A percentile compares a stretch with the other conserved stretches of the same genome.
These are phyloP conservation scores for Carcharodon carcharias DNA, from an alignment of 2,797 vertebrate genomes.

Conservation along the genomic window DNA sequence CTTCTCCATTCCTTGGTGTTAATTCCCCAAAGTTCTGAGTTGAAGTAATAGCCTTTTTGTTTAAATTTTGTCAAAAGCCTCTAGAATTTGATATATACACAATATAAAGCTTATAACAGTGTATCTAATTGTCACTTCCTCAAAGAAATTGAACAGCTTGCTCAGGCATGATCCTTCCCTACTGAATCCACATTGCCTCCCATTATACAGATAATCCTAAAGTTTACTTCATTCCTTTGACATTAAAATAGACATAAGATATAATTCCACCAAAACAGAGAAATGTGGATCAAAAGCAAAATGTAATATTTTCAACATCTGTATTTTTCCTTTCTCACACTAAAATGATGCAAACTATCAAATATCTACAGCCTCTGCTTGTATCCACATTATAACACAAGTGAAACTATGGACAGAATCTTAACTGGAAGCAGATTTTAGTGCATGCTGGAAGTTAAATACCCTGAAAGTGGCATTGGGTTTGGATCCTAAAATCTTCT, in stretches of 20 bases:
- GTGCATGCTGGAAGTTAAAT: too few species aligned
- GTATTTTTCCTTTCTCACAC: background rate
- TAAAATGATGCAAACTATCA: background rate
- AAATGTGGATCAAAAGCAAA: background rate
- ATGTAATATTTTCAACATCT: constrained; percentile 38
- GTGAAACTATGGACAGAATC: too few species aligned
- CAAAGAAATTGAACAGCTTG: background rate
- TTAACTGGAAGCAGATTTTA: too few species aligned
- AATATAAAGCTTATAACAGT: background rate
- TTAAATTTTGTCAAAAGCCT: background rate
- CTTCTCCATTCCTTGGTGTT: background rate
- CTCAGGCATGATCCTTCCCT: too few species aligned
- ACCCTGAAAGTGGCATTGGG: too few species aligned
- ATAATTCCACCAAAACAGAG: background rate
- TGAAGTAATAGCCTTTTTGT: background rate
- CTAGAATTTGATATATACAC: background rate
- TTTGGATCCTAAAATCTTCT: too few species aligned
- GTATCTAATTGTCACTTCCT: background rate
- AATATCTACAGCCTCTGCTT: background rate
- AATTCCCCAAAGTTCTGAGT: background rate
- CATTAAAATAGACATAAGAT: background rate
- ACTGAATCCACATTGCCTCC: background rate
- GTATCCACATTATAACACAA: too few species aligned
- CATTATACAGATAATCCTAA: background rate
- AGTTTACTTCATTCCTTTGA: background rate